Conservation (phyloP, 2,113 vertebrate species). For the Phaethornis superciliosus region DNA sequence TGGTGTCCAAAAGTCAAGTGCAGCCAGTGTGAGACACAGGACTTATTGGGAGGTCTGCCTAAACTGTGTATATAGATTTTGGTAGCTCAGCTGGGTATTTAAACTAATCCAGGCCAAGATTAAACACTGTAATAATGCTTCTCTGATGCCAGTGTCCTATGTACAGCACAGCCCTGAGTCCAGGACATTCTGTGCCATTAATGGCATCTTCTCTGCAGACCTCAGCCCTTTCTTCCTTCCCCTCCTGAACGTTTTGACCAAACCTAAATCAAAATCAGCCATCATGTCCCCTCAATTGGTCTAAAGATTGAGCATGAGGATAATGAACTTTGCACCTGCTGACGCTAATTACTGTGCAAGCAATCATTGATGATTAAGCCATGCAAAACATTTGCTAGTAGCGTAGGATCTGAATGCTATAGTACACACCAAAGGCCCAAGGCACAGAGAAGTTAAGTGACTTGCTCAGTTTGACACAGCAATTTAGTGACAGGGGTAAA, state of each 20-base stretch:
- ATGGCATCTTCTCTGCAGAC: neutral
- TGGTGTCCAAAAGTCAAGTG: neutral
- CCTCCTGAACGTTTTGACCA: neutral
- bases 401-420: neutral
- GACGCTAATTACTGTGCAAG: conserved; percentile 18
- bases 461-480: neutral
- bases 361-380: conserved; percentile 40
- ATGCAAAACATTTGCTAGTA: conserved; percentile 24
- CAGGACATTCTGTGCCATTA: neutral
- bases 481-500: conserved; percentile 22
- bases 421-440: neutral
- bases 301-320: conserved; percentile 32
- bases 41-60: neutral
- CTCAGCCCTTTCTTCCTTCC: neutral
- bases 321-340: conserved; percentile 32
- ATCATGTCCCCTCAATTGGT: neutral
- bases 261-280: conserved; percentile 27
- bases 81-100: conserved; percentile 22
- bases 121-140: neutral
- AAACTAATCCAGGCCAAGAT: conserved; percentile 3
- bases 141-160: neutral
- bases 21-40: neutral
- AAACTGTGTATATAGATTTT: neutral
- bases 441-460: conserved; percentile 10
- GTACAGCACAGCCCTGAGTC: neutral